Conservation (phyloP, 2,888 invertebrate genomes). For the Athalia rosae region DNA sequence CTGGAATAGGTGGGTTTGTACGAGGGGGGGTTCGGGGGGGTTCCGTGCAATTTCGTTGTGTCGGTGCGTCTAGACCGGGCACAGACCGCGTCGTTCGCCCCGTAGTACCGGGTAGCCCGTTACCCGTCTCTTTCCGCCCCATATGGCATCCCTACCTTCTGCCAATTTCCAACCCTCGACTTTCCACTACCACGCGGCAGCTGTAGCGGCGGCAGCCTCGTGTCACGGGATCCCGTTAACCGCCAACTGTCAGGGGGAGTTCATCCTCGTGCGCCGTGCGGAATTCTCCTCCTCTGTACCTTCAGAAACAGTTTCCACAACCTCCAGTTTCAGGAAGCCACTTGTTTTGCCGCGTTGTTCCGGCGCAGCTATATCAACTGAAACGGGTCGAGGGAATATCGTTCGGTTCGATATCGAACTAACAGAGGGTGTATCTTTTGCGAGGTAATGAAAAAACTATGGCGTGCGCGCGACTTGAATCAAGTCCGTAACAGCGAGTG, state of each 20-base stretch:
- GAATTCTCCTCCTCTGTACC: slow-evolving; percentile 3
- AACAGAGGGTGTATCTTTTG: not conserved
- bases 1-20: not conserved
- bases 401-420: slow-evolving; percentile 1
- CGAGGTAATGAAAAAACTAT: not conserved
- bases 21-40: slow-evolving; percentile 45
- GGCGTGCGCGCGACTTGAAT: not conserved
- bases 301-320: no score
- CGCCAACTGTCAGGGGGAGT: slow-evolving; percentile 37
- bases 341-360: slow-evolving; percentile 32
- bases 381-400: slow-evolving; percentile 15
- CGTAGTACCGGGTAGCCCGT: not conserved
- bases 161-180: slow-evolving; percentile 4
- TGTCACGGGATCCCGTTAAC: slow-evolving; percentile 36
- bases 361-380: slow-evolving; percentile 28
- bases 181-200: no score
- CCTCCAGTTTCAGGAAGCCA: slow-evolving; percentile 13
- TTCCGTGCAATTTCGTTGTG: not conserved
- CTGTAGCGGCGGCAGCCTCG: not conserved
- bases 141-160: slow-evolving; percentile 4
- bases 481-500: no score
- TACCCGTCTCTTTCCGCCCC: slow-evolving; percentile 3
- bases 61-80: slow-evolving; percentile 68
- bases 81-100: slow-evolving; percentile 67
- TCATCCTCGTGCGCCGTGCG: slow-evolving; percentile 20